Base-by-base conservation (phyloP, 2,113 vertebrate species). In the Sebastes fasciatus region DNA sequence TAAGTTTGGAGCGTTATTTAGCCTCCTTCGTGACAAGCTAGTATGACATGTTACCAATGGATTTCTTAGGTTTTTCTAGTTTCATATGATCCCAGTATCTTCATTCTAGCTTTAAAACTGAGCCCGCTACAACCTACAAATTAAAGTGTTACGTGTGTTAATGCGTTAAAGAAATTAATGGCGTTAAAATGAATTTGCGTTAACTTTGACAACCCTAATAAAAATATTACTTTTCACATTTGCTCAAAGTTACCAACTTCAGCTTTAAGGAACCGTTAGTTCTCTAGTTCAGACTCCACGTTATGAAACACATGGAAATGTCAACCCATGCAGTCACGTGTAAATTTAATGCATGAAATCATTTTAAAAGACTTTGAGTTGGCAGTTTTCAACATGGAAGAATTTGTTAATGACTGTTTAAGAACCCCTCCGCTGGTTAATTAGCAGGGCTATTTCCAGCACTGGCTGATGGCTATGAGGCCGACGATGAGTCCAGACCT, bases 401-500 rank as follows among this genome's bases (percentile, higher is more conserved):
- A 84, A 74, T 79, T 68, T 74, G 14, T 83, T 82, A 64, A 78
- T 51, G 51, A 21, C 42, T 48, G 16, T 67, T 79, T 78, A 66
- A 80, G 45, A 92, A 87, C 48, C 43, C 4, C 54, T 70, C 52
- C n/a, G 68, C 63, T 87, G 51, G 68, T 88, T 90, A 87, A 91
- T 93, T 90, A 84, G 77, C 14, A 45, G 14, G 21, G 77, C 52
- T 91, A 94, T 93, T 93, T 93, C 66, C 82, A 93, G 92, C 52
- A 19, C 17, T 62, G 77, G 69, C 19, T 68, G 85, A 88, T 71
- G 66, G 89, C 73, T 80, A 71, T 63, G 55, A 88, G 63, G 43
- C 74, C 63, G 62, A 66, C 48, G 77, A 88, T 83, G 86, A 88
- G 84, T 12, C 73, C 62, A 73, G 63, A 77, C 77, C 87, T 91